Evolutionary conservation across 1,140 invertebrate species (phyloP).

Genomic region (Dendroctonus ponderosae): DNA sequence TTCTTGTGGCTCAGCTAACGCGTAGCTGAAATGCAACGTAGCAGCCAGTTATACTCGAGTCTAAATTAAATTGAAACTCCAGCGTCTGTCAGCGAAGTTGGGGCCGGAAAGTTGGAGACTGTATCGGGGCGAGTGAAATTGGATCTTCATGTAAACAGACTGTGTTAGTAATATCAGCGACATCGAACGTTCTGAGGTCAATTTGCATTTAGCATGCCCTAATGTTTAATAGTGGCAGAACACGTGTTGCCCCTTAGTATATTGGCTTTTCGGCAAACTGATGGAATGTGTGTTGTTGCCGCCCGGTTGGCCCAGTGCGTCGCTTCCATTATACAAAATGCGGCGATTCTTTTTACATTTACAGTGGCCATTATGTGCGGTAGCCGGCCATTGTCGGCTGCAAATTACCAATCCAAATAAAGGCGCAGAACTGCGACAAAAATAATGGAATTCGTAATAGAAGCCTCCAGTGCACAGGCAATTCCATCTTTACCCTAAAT

Average conservation of each 20-base stretch:
- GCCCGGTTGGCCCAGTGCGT: not conserved
- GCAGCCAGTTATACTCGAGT: too few species aligned
- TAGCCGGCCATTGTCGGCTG: conserved; percentile 5
- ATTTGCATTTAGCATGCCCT: conserved; percentile 17
- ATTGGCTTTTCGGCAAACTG: not conserved
- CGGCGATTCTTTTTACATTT: conserved; percentile 12
- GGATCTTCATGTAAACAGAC: conserved; percentile 4
- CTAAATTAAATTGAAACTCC: too few species aligned
- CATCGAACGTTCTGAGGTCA: conserved; percentile 13
- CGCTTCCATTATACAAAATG: conserved; percentile 16
- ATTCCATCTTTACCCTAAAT: conserved; percentile 15
- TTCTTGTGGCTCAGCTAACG: too few species aligned
- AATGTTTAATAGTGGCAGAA: not conserved
- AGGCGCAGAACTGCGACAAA: conserved; percentile 10
- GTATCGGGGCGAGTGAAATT: conserved; percentile 1
- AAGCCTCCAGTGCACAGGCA: conserved; percentile 4
- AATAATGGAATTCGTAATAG: conserved; percentile 12
- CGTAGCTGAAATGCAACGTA: too few species aligned
- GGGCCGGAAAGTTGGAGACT: conserved; percentile 4
- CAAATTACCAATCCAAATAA: conserved; percentile 13
- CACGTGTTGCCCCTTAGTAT: not conserved
- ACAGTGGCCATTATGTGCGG: conserved; percentile 7
- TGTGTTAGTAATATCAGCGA: conserved; percentile 3
- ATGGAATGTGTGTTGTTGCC: not conserved
- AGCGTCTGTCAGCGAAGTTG: not conserved